Conservation (phyloP, 2,888 invertebrate species). For the Rapana venosa region DNA sequence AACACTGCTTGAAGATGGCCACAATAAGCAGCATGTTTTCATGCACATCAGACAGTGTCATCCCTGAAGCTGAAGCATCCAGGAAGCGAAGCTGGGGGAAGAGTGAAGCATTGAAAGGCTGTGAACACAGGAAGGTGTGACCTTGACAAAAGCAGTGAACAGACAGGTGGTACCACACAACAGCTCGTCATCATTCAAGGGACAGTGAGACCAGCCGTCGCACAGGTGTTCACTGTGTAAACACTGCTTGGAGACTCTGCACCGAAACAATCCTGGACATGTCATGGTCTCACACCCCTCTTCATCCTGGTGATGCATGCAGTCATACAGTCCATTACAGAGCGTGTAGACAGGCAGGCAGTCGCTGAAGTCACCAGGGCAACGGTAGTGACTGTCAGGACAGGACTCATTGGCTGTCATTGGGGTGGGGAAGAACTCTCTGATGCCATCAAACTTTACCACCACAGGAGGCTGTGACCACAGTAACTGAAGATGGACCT, state of each 20-base stretch:
- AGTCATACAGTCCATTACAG: background rate
- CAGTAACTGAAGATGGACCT: rapidly evolving
- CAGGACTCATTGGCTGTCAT: background rate
- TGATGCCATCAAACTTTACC: background rate
- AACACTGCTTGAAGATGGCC: background rate
- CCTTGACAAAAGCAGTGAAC: background rate
- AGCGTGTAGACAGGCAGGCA: conserved; percentile 8
- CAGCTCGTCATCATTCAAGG: background rate
- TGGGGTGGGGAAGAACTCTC: background rate
- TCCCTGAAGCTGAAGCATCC: background rate
- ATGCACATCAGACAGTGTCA: background rate
- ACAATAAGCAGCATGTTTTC: background rate
- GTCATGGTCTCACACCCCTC: background rate
- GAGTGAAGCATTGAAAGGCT: background rate
- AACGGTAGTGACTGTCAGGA: conserved; percentile 9
- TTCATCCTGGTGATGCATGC: background rate
- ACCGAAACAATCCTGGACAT: background rate
- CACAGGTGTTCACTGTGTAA: background rate
- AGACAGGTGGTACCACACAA: background rate
- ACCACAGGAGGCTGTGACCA: background rate
- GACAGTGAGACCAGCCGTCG: conserved; percentile 2
- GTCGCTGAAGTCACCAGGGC: background rate
- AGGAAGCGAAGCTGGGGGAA: background rate
- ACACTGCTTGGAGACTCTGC: background rate
- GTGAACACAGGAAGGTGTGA: background rate